phyloP scores from a whole-genome alignment of 2,113 vertebrate genomes.

The Campylorhamphus procurvoides region DNA sequence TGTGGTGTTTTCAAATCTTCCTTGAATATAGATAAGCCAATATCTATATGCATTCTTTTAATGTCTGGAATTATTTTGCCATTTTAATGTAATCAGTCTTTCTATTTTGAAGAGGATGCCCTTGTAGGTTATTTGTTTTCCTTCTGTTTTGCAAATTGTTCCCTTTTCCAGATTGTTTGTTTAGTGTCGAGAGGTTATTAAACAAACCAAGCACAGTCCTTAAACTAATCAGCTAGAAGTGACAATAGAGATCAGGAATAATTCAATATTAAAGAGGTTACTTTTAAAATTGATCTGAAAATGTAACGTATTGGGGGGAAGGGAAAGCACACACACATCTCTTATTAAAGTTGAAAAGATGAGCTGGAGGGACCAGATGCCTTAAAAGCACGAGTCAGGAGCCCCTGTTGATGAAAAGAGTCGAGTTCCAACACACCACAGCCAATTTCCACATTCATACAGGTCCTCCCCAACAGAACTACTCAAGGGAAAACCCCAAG shows the following conservation, averaged over 20 bases:
- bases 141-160: constrained; percentile 78
- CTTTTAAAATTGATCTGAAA: constrained; percentile 64
- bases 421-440: neutral
- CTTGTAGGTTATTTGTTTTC: constrained; percentile 79
- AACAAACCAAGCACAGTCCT: constrained; percentile 75
- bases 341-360: neutral
- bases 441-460: neutral
- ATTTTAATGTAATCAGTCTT: constrained; percentile 72
- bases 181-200: constrained; percentile 80
- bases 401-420: neutral
- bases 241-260: constrained; percentile 54
- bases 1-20: constrained; percentile 70
- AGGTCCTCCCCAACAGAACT: neutral
- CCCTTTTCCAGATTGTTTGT: constrained; percentile 77
- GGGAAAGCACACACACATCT: neutral
- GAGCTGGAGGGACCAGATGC: neutral
- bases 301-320: constrained; percentile 15
- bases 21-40: constrained; percentile 72
- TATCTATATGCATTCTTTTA: constrained; percentile 70
- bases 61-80: constrained; percentile 62
- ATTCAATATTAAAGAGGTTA: constrained; percentile 76
- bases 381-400: neutral
- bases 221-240: constrained; percentile 72
- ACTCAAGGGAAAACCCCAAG: neutral
- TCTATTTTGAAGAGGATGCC: constrained; percentile 63